A percentile compares a stretch with the other conserved stretches of the same genome.
Conservation (phyloP, 2,888 invertebrate genomes). For the Anodontia alba region DNA sequence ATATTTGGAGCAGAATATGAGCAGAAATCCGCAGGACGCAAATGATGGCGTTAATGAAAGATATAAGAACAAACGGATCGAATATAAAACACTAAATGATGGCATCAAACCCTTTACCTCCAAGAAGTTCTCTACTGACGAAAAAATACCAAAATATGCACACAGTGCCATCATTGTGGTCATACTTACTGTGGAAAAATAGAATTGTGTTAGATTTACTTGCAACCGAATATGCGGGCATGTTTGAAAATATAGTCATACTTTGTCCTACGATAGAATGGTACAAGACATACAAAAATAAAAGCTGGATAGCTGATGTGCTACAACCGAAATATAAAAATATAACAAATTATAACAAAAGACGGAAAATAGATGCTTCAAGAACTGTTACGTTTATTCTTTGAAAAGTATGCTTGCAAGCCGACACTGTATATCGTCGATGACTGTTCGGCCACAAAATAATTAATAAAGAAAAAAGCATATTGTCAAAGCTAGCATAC, state of each 20-base stretch:
- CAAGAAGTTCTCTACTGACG: too few relatives aligned
- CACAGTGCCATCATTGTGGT: slow-evolving; percentile 43
- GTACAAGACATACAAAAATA: slow-evolving; percentile 44
- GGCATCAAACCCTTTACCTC: too few relatives aligned
- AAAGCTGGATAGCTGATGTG: slow-evolving; percentile 32
- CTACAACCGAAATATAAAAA: slow-evolving; percentile 42
- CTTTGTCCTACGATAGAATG: too few relatives aligned
- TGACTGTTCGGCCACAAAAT: slow-evolving; percentile 49
- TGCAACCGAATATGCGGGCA: slow-evolving; percentile 35
- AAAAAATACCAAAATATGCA: slow-evolving; percentile 40
- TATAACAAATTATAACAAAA: slow-evolving; percentile 23
- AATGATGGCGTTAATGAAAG: too few relatives aligned
- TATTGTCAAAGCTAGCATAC: slow-evolving; percentile 54
- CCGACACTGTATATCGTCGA: slow-evolving; percentile 60
- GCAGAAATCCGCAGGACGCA: too few relatives aligned
- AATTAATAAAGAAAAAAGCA: slow-evolving; percentile 55
- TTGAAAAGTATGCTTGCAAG: slow-evolving; percentile 37
- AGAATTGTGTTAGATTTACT: slow-evolving; percentile 41
- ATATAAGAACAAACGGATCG: too few relatives aligned
- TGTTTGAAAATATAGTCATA: too few relatives aligned
- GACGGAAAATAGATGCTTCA: slow-evolving; percentile 42
- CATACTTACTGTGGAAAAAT: slow-evolving; percentile 51
- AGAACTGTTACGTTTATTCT: too few relatives aligned
- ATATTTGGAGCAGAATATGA: too few relatives aligned
- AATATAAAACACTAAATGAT: too few relatives aligned